Evolutionary conservation across 2,113 vertebrate species (phyloP), one percentile per base, ranked within the genome.

Genomic region (Chitala chitala): DNA sequence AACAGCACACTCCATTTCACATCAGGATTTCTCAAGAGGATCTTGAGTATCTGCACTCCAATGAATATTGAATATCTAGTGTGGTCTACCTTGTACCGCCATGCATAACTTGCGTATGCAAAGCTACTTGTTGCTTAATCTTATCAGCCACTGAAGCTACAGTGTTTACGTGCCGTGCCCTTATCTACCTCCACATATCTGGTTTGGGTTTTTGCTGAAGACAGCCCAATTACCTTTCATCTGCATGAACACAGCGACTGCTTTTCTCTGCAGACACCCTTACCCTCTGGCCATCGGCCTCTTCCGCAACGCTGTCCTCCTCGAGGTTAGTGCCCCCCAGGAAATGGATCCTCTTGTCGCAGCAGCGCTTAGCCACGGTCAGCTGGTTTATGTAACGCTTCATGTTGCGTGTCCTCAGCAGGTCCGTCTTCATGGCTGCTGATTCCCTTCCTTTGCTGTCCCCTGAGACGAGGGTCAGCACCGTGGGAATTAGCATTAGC

Each of bases 311-410:
- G 12, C 91, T 90, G n/a, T 94, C 93, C 55, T 95, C 93, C 59
- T 96, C 94, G 54, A 96, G 98, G 82, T 92, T 89, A 29, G 94
- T 95, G 2, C 97, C 96, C 6, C 96, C 96, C 10, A 99, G 87
- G 1, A 91, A 79, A n/a, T 92, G 88, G 80, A 99, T 98, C 61
- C 96, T 88, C 81, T 98, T 98, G 87, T 99, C 97, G 26, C 96
- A 96, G 51, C 96, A 96, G 83, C 96, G 98, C 91, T 98, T 99
- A 26, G 97, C 97, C 77, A 99, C 95, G 0, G 96, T 98, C 79
- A 99, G 90, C 77, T 99, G 97, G 84, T 98, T 99, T 83, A 98
- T 98, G 36, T 99, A 99, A 72, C 96, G 92, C 79, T 99, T 98
- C 94, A 96, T 95, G 73, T 98, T 95, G 75, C 96, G 89, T 79